Percentiles rank a stretch among this genome's conserved stretches.
Evolutionary conservation across 2,888 invertebrate species (phyloP).

Genomic region (Taphrorychus bicolor): DNA sequence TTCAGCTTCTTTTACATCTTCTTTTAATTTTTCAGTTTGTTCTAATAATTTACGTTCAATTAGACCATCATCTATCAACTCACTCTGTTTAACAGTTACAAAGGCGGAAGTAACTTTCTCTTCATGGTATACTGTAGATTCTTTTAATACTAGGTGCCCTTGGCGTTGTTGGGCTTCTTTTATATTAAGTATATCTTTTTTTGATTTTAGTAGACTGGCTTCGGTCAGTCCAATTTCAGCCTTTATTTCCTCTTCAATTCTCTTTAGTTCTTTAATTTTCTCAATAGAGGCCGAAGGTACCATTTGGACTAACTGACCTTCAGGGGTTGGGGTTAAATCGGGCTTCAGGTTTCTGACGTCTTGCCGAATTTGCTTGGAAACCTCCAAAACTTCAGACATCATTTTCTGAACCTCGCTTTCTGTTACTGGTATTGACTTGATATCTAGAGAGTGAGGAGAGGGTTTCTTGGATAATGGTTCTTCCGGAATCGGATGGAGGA

Average conservation of each 20-base stretch:
- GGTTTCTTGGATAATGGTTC: constrained; percentile 32
- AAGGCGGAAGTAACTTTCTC: not conserved
- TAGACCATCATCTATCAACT: not conserved
- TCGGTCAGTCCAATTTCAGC: constrained; percentile 6
- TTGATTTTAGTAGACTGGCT: constrained; percentile 8
- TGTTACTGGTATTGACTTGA: constrained; percentile 24
- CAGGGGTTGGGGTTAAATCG: constrained; percentile 63
- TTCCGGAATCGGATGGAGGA: constrained; percentile 3
- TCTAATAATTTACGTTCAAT: not conserved
- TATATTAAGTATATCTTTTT: constrained; percentile 23
- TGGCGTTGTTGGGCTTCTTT: constrained; percentile 21
- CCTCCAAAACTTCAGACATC: constrained; percentile 61
- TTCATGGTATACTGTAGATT: not conserved
- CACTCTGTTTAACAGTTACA: not conserved
- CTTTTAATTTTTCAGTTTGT: not conserved
- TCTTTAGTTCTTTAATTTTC: constrained; percentile 46
- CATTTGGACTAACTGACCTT: constrained; percentile 57
- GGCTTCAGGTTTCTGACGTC: constrained; percentile 62
- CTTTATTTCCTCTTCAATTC: constrained; percentile 46
- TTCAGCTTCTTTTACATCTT: not conserved
- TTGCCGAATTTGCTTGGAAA: constrained; percentile 61
- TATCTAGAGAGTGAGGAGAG: constrained; percentile 41
- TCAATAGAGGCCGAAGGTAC: constrained; percentile 49
- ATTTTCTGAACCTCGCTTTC: constrained; percentile 56
- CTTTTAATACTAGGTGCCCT: not conserved